Conservation (phyloP, 92 coral and sea anemone species). For the Muricea muricata region DNA sequence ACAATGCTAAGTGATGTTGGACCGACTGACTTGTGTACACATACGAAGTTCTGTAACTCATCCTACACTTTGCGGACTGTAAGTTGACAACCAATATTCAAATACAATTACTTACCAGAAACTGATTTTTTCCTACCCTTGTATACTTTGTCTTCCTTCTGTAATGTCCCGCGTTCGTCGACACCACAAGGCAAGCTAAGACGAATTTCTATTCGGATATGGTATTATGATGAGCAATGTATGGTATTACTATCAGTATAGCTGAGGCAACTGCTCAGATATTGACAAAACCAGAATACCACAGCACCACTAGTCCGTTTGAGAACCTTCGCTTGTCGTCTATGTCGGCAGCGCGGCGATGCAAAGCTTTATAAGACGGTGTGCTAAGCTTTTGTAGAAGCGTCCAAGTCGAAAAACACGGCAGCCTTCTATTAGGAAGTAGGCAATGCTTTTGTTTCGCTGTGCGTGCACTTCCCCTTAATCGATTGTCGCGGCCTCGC, state of each 20-base stretch:
- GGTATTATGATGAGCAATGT: neutral
- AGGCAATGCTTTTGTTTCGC: constrained; percentile 38
- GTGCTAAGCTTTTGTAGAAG: constrained; percentile 21
- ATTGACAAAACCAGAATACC: neutral
- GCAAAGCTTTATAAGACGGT: neutral
- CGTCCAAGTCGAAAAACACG: constrained; percentile 9
- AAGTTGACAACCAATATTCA: neutral
- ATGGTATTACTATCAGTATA: no score
- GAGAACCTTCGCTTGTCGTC: no score
- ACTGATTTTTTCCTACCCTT: neutral
- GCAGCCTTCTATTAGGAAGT: constrained; percentile 43
- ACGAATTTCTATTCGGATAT: neutral
- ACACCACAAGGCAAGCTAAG: neutral
- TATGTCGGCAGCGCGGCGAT: constrained; percentile 8
- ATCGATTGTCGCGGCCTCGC: constrained; percentile 70
- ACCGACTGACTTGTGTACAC: no score
- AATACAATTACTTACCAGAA: neutral
- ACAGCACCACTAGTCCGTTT: neutral
- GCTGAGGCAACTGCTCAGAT: neutral
- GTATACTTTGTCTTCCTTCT: neutral
- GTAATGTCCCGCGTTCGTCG: neutral
- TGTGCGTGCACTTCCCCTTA: constrained; percentile 57
- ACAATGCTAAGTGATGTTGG: no score
- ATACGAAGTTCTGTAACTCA: neutral
- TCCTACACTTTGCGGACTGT: no score